Conservation (phyloP, 2,113 vertebrate genomes). For the Scatophagus argus region DNA sequence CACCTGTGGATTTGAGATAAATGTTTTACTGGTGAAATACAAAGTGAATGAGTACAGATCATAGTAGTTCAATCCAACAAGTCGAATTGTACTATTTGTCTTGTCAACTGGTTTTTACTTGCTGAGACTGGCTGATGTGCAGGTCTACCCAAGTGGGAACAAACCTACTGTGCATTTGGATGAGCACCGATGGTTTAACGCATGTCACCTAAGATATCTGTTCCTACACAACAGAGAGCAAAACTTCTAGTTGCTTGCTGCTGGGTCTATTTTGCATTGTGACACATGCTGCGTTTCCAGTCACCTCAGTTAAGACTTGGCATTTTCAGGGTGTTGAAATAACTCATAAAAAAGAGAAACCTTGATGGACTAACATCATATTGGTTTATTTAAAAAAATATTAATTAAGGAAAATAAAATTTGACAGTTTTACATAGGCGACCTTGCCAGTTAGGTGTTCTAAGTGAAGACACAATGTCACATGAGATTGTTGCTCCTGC, state of each 20-base stretch:
- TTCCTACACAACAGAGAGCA: not conserved
- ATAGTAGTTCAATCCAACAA: not conserved
- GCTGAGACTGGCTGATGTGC: not conserved
- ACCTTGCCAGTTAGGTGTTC: not conserved
- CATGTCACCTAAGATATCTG: not conserved
- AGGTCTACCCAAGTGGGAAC: not conserved
- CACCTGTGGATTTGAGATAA: not conserved
- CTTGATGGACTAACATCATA: not conserved
- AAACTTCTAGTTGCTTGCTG: not conserved
- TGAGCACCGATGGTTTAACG: not conserved
- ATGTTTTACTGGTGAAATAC: not conserved
- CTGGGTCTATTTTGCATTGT: not conserved
- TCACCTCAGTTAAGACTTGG: not conserved
- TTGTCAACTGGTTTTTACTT: too few relatives aligned
- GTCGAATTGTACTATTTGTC: too few relatives aligned
- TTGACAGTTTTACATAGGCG: not conserved
- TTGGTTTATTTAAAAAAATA: not conserved
- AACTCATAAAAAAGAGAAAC: not conserved
- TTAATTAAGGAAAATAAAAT: not conserved
- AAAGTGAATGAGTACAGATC: not conserved
- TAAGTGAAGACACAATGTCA: slow-evolving; percentile 44
- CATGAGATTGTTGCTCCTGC: slow-evolving; percentile 33
- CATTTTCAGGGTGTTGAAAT: not conserved
- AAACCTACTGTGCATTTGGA: not conserved
- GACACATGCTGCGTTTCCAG: not conserved